Percentiles rank a stretch among this genome's conserved stretches.
Conservation (phyloP, 2,888 invertebrate genomes). For the Drosophila meridionalis region DNA sequence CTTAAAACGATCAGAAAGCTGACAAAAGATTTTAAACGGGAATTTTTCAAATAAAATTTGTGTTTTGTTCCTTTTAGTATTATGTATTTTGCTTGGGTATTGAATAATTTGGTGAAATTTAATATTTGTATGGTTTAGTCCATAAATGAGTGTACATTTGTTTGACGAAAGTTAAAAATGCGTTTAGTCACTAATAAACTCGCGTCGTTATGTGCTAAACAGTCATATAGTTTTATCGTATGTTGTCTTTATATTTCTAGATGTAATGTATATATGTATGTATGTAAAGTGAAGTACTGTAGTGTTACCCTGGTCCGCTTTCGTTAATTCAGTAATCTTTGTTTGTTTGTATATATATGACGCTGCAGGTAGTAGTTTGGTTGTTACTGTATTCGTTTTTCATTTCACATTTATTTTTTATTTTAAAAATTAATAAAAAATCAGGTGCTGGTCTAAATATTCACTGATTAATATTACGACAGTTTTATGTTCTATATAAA, state of each 20-base stretch:
- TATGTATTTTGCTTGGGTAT: neutral
- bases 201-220: constrained; percentile 33
- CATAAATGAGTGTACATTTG: constrained; percentile 4
- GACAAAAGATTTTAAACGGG: constrained; percentile 75
- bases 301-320: constrained; percentile 66
- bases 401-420: constrained; percentile 23
- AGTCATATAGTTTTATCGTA: constrained; percentile 22
- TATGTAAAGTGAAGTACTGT: constrained; percentile 49
- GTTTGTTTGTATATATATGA: constrained; percentile 40
- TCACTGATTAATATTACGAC: constrained; percentile 34
- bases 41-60: constrained; percentile 17
- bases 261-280: constrained; percentile 12
- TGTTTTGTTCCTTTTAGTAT: constrained; percentile 15
- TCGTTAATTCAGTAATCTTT: constrained; percentile 38
- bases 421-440: constrained; percentile 34
- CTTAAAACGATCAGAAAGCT: constrained; percentile 7
- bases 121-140: neutral
- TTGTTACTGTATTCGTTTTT: constrained; percentile 58
- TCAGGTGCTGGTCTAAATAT: constrained; percentile 35
- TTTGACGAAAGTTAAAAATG: constrained; percentile 10
- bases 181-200: constrained; percentile 10
- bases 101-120: constrained; percentile 4
- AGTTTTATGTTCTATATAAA: constrained; percentile 18
- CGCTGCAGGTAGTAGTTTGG: constrained; percentile 73
- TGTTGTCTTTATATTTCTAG: constrained; percentile 52